A percentile compares a stretch with the other conserved stretches of the same genome.
Evolutionary conservation across 2,797 vertebrate species (phyloP).

Genomic region (Vipera latastei): DNA sequence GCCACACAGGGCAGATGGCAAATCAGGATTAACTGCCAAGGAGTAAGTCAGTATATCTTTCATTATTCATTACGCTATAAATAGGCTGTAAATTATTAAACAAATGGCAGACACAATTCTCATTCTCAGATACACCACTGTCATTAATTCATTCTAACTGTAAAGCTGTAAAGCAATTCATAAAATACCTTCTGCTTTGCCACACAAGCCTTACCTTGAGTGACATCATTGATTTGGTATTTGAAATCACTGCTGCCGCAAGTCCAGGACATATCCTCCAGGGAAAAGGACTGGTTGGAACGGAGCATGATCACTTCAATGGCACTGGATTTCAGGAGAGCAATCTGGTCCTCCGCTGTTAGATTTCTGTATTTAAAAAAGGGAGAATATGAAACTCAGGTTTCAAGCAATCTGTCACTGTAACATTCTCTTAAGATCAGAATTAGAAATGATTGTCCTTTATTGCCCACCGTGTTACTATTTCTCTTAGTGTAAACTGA

Average conservation of each 20-base stretch:
- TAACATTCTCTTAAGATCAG: too few species aligned
- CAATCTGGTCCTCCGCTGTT: conserved; percentile 92
- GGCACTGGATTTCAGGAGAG: conserved; percentile 92
- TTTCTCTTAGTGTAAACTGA: background rate
- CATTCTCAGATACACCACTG: background rate
- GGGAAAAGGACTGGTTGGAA: conserved; percentile 92
- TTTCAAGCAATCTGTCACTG: background rate
- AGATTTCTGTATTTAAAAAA: conserved; percentile 78
- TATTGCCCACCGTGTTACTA: background rate
- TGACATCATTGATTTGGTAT: conserved; percentile 86
- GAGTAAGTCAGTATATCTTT: background rate
- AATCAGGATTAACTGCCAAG: background rate
- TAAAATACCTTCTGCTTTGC: background rate
- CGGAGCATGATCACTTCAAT: conserved; percentile 98
- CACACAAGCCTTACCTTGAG: conserved; percentile 77
- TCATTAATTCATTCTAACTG: background rate
- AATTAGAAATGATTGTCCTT: background rate
- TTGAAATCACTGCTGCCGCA: conserved; percentile 89
- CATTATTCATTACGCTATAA: background rate
- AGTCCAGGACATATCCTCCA: conserved; percentile 96
- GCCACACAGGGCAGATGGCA: background rate
- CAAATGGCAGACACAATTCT: background rate
- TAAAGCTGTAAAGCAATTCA: background rate
- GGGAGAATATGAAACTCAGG: background rate
- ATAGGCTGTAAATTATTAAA: background rate